These are phyloP conservation scores for Pachypsylla venusta DNA, from an alignment of 1,140 invertebrate genomes.

Conservation along the genomic window DNA sequence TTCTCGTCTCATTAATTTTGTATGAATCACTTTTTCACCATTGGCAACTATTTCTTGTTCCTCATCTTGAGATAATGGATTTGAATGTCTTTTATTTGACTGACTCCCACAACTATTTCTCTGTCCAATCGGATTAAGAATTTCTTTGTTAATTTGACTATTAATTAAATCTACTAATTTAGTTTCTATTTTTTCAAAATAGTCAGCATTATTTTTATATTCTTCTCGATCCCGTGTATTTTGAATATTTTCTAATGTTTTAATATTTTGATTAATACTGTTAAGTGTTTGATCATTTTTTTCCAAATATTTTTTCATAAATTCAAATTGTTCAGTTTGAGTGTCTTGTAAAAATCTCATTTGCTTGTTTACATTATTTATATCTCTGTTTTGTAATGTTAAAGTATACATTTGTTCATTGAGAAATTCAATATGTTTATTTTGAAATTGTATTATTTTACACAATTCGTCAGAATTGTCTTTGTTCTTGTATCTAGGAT, in stretches of 20 bases:
- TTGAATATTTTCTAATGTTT: neutral
- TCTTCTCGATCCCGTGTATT: neutral
- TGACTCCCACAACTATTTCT: too few relatives aligned
- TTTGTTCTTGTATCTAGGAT: too few relatives aligned
- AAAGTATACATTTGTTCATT: slow-evolving; percentile 5
- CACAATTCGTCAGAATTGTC: too few relatives aligned
- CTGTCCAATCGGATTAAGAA: too few relatives aligned
- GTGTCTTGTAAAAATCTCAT: neutral
- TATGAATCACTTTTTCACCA: too few relatives aligned
- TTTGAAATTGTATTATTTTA: neutral
- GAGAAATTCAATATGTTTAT: slow-evolving; percentile 1
- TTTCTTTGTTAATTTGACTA: neutral
- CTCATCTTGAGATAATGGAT: too few relatives aligned
- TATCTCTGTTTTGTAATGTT: neutral
- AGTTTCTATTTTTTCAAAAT: neutral
- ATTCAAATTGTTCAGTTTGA: neutral
- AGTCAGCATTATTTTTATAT: neutral
- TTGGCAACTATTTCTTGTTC: too few relatives aligned
- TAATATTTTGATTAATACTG: neutral
- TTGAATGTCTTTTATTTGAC: too few relatives aligned
- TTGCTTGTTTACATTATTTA: neutral
- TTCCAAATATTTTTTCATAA: neutral
- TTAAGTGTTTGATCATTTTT: neutral
- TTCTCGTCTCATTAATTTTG: too few relatives aligned
- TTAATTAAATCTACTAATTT: neutral